Base-by-base conservation (phyloP, 2,113 vertebrate species). In the Xiphophorus hellerii region DNA sequence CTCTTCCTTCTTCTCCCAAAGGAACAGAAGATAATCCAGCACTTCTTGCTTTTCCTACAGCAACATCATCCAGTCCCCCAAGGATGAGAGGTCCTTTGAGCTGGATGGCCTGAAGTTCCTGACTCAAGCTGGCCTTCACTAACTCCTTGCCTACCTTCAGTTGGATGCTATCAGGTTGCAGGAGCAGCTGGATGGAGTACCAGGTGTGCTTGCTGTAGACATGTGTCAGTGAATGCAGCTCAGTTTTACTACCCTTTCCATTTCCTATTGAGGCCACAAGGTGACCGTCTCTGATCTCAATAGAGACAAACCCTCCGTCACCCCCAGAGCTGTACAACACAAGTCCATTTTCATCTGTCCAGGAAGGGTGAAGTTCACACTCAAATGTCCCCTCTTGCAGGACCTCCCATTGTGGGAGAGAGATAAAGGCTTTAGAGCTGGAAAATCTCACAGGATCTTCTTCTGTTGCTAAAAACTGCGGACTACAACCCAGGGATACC, bases 371-470 rank as follows among this genome's bases (percentile, higher is more conserved):
- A 29, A 98, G 42, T 25, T 94, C 69, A 87, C 81, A 97, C 74
- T 96, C 94, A 35, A 97, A 92, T 25, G 89, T 13, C 10, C 93
- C 94, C 13, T 93, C 93, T 1, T 86, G 62, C 0, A 76, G 84
- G 5, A 93, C 29, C 4, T 92, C 94, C 96, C 95, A 97, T 0
- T 72, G 66, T 0, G 95, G 93, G 44, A 98, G 95, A 61, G 92
- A 86, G 30, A 97, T 63, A 54, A 94, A 98, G 1, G 96, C 95
- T 88, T 95, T 94, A 17, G 96, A 96, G 83, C 96, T 97, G 88
- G 96, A 96, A 82, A 98, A 97, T 89, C 91, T 95, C 62, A 98
- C 85, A 2, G 96, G 78, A 65, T 97, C 94, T 17, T 95, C 92
- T 75, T 95, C 93, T n/a, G 85, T 89, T 31, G 95, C 94, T 71